Conservation (phyloP, 2,113 vertebrate genomes). For the Lucifuga dentata region DNA sequence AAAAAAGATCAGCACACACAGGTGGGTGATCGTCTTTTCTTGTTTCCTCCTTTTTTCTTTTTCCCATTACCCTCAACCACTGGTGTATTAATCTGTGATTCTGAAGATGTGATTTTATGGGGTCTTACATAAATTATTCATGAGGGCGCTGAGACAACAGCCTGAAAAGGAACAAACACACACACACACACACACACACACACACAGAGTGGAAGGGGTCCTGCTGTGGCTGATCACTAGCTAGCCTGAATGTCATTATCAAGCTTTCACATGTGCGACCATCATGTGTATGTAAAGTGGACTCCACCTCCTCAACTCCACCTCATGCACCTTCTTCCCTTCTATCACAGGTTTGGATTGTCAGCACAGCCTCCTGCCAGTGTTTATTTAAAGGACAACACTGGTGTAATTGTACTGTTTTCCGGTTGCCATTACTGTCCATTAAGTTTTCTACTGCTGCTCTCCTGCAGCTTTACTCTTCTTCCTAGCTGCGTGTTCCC, state of each 20-base stretch:
- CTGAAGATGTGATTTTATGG: conserved; percentile 68
- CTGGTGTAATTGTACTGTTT: conserved; percentile 25
- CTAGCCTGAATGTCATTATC: conserved; percentile 67
- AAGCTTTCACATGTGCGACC: conserved; percentile 58
- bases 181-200: conserved; percentile 22
- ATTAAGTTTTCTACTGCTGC: conserved; percentile 33
- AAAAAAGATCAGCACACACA: background rate
- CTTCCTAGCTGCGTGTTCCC: background rate
- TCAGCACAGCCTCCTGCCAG: conserved; percentile 18
- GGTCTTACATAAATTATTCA: conserved; percentile 73
- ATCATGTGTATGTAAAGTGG: conserved; percentile 55
- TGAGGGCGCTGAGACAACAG: conserved; percentile 35
- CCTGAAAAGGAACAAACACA: conserved; percentile 4
- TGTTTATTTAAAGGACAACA: conserved; percentile 52
- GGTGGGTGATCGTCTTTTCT: background rate
- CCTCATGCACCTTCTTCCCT: conserved; percentile 5
- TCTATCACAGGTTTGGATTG: conserved; percentile 26
- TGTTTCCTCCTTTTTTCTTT: background rate
- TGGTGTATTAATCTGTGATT: conserved; percentile 71
- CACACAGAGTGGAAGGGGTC: conserved; percentile 37
- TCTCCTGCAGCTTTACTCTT: conserved; percentile 13
- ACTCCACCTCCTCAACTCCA: conserved; percentile 2
- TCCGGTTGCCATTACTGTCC: conserved; percentile 23
- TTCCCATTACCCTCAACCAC: conserved; percentile 27
- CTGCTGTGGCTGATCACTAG: conserved; percentile 63